phyloP scores from a whole-genome alignment of 2,797 vertebrate genomes.

The Acrossocheilus fasciatus region DNA sequence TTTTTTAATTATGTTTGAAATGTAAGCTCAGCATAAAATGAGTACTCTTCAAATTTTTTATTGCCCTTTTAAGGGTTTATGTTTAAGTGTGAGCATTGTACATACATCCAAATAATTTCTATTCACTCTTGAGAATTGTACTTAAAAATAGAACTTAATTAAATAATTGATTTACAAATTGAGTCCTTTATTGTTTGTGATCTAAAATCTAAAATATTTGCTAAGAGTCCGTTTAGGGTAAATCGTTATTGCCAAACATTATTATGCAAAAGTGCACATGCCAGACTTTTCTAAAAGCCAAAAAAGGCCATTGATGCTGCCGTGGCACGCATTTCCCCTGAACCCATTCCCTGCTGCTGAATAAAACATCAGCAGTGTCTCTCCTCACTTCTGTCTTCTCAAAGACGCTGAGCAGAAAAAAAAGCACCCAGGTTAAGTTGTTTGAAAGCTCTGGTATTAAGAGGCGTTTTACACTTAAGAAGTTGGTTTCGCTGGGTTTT shows the following conservation, averaged over 20 bases:
- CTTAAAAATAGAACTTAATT: constrained; percentile 33
- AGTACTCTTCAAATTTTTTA: constrained; percentile 34
- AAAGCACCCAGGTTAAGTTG: constrained; percentile 87
- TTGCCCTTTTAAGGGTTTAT: constrained; percentile 17
- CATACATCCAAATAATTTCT: constrained; percentile 55
- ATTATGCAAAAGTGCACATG: constrained; percentile 3
- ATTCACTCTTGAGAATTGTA: constrained; percentile 42
- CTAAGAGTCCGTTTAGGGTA: background rate
- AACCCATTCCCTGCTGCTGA: constrained; percentile 71
- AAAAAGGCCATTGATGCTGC: constrained; percentile 57
- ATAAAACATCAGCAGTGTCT: constrained; percentile 78
- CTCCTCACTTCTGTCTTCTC: constrained; percentile 76
- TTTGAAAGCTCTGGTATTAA: constrained; percentile 88
- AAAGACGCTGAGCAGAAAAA: constrained; percentile 69
- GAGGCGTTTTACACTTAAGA: constrained; percentile 90
- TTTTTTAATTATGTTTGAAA: constrained; percentile 21
- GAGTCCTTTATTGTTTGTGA: background rate
- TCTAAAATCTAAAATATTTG: background rate
- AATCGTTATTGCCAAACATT: background rate
- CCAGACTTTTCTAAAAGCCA: constrained; percentile 40
- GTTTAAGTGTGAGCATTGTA: constrained; percentile 48
- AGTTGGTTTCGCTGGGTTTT: constrained; percentile 88
- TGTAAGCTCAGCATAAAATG: constrained; percentile 18
- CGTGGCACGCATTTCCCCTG: constrained; percentile 49
- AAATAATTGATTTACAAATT: constrained; percentile 27